A percentile compares a stretch with the other conserved stretches of the same genome.
Evolutionary conservation across 2,797 vertebrate genomes (phyloP).

Genomic region (Acanthurus lineatus): DNA sequence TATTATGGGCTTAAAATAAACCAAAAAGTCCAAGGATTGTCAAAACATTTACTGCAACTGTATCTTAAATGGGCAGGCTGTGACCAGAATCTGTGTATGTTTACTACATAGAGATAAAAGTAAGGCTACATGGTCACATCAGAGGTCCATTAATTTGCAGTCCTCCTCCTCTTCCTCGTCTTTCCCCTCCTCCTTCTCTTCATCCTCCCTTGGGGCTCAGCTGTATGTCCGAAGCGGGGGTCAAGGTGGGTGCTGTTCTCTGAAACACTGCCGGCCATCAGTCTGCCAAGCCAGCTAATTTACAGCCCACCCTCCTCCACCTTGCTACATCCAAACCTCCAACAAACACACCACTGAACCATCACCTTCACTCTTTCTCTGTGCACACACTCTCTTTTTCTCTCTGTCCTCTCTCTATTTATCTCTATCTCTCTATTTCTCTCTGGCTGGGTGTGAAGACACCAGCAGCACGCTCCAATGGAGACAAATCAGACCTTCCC

Average conservation of each 20-base stretch:
- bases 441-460: constrained; percentile 78
- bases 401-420: constrained; percentile 41
- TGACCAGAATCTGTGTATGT: constrained; percentile 7
- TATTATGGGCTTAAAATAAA: neutral
- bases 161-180: neutral
- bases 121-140: neutral
- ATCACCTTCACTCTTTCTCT: constrained; percentile 37
- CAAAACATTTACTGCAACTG: neutral
- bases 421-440: constrained; percentile 43
- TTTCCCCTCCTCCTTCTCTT: constrained; percentile 5
- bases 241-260: constrained; percentile 82
- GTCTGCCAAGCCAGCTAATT: constrained; percentile 79
- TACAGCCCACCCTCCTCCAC: constrained; percentile 72
- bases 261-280: constrained; percentile 75
- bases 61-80: neutral
- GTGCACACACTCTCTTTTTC: constrained; percentile 47
- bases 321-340: constrained; percentile 39
- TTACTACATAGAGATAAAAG: constrained; percentile 20
- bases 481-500: constrained; percentile 84
- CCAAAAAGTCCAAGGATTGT: neutral
- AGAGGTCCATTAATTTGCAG: constrained; percentile 6
- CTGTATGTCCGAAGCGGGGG: constrained; percentile 71
- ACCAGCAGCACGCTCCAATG: constrained; percentile 81
- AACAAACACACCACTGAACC: constrained; percentile 3
- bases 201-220: constrained; percentile 64